phyloP scores from a whole-genome alignment of 2,113 vertebrate genomes.

The Ailuropoda melanoleuca region DNA sequence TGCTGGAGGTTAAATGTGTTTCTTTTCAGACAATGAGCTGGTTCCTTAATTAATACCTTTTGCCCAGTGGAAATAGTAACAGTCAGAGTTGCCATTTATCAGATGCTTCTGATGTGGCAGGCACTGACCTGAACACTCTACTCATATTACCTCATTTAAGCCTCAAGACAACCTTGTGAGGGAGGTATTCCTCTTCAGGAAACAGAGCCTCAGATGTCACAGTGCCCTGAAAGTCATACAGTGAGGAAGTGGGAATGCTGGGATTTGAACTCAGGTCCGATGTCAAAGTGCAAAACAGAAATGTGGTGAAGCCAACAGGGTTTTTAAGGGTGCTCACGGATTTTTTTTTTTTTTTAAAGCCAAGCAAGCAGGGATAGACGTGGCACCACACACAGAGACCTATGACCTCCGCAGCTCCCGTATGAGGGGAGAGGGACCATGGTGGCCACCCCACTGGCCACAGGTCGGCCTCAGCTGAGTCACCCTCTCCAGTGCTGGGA shows the following conservation, averaged over 20 bases:
- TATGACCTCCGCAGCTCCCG: neutral
- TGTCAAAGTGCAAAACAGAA: neutral
- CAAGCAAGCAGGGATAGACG: neutral
- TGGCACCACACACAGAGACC: neutral
- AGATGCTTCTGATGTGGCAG: neutral
- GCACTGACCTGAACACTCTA: neutral
- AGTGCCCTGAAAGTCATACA: neutral
- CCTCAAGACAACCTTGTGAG: neutral
- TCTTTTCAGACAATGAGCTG: conserved; percentile 34
- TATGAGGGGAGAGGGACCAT: conserved; percentile 2
- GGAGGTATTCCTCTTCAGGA: neutral
- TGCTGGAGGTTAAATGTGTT: neutral
- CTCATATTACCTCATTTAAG: neutral
- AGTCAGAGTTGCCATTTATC: neutral
- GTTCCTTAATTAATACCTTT: neutral
- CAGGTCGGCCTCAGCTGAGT: conserved; percentile 55
- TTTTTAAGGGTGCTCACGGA: neutral
- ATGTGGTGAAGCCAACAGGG: neutral
- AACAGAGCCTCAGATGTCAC: neutral
- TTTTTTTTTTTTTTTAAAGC: neutral
- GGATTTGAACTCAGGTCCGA: neutral
- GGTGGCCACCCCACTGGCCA: neutral
- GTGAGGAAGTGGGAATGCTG: accelerated
- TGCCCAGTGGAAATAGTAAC: neutral
- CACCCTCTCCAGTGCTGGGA: conserved; percentile 60